Conservation (phyloP, 2,797 vertebrate species). For the Cichlasoma orientale region DNA sequence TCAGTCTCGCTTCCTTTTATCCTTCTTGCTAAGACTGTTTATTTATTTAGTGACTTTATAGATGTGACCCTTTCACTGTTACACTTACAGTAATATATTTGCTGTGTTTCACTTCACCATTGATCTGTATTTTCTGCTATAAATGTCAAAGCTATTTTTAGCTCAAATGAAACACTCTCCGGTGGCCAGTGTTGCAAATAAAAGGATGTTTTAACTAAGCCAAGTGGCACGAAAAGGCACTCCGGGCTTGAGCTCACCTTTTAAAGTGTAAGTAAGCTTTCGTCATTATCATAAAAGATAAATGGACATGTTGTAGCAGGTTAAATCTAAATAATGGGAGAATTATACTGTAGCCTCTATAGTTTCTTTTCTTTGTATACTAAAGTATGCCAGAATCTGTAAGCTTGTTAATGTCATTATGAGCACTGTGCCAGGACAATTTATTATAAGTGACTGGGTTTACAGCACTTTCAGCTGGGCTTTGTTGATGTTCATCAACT, state of each 20-base stretch:
- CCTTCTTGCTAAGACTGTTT: background rate
- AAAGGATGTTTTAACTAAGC: slow-evolving; percentile 7
- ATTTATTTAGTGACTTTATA: slow-evolving; percentile 5
- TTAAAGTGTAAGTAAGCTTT: background rate
- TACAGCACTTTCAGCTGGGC: background rate
- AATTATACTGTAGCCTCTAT: background rate
- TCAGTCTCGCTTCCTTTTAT: background rate
- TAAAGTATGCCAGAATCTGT: background rate
- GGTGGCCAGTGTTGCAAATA: slow-evolving; percentile 4
- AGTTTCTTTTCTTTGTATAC: background rate
- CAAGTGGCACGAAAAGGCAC: background rate
- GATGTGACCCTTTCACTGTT: slow-evolving; percentile 8
- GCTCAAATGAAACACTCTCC: slow-evolving; percentile 10
- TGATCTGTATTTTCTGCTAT: slow-evolving; percentile 9
- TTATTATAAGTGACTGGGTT: background rate
- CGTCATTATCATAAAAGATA: background rate
- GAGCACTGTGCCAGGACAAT: background rate
- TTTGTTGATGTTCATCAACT: slow-evolving; percentile 2
- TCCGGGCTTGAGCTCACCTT: background rate
- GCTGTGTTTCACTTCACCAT: background rate
- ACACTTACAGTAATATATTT: slow-evolving; percentile 1
- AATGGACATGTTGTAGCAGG: background rate
- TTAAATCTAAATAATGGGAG: background rate
- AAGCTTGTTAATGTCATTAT: background rate
- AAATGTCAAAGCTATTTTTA: slow-evolving; percentile 38